phyloP scores from a whole-genome alignment of 2,113 vertebrate genomes.

The Bufo gargarizans region DNA sequence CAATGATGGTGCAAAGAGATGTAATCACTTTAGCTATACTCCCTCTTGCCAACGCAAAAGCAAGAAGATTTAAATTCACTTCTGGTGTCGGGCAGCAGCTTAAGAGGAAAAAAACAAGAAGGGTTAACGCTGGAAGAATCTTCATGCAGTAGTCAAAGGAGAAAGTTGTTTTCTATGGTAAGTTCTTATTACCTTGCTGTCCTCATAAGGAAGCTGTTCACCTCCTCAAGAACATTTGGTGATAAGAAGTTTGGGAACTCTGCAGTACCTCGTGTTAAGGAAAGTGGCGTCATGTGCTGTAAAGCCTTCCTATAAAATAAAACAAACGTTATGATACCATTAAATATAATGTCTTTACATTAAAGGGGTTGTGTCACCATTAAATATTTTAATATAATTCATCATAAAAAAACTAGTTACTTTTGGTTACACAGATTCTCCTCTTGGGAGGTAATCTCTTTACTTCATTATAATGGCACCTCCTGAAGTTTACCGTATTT shows the following conservation, averaged over 20 bases:
- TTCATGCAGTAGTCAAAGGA: neutral
- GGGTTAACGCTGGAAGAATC: neutral
- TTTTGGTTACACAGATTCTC: too few species aligned
- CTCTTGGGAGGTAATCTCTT: too few species aligned
- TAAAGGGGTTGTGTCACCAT: too few species aligned
- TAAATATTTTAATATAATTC: too few species aligned
- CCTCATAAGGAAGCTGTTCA: conserved; percentile 94
- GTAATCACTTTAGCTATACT: conserved; percentile 90
- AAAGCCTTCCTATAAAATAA: conserved; percentile 84
- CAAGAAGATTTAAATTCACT: conserved; percentile 89
- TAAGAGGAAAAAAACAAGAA: neutral
- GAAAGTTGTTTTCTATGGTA: neutral
- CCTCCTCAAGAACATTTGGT: conserved; percentile 91
- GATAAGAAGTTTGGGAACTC: conserved; percentile 95
- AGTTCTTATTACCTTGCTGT: conserved; percentile 80
- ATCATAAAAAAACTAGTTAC: too few species aligned
- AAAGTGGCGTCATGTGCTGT: conserved; percentile 93
- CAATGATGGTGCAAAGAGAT: conserved; percentile 84
- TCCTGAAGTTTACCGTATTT: too few species aligned
- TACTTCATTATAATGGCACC: too few species aligned
- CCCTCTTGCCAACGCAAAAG: conserved; percentile 93
- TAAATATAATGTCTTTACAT: too few species aligned
- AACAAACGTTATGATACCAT: neutral
- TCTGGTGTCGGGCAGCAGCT: conserved; percentile 90
- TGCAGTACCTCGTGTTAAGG: conserved; percentile 85